Evolutionary conservation across 2,797 vertebrate species (phyloP), one percentile per base, ranked within the genome.

Genomic region (Tiaroga cobitis): DNA sequence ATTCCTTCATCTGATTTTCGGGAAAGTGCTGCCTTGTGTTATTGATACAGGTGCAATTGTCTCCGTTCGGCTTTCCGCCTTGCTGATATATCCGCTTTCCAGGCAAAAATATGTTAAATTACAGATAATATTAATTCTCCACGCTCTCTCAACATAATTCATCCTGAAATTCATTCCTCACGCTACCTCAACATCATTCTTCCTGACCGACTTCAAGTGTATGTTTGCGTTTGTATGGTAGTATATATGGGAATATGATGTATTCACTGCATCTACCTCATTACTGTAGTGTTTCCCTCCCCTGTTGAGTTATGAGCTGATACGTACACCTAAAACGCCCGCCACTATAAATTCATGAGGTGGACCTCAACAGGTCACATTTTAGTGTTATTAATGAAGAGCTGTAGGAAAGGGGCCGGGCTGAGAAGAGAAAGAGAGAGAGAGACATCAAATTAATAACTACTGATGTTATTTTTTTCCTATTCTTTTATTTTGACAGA

Each of bases 401-500:
- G 89, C 89, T 88, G 87, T 51, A 85, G 86, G 81, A 86, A 69
- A 37, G 77, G 59, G 79, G 84, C 87, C 46, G 43, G 79, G 37
- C 70, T 39, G 84, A 88, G 87, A 80, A 43, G 32, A 75, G 39
- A 26, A 81, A 70, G 16, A 72, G 49, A 34, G 56, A 78, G 69
- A 84, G 89, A 94, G 89, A 82, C 89, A 85, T 91, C 89, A 89
- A 87, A 91, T 91, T 92, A 91, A 92, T 92, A 93, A 92, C 88
- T 87, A 70, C 76, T 87, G 63, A 89, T 80, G 78, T 89, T 88
- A 85, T 80, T 85, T 85, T 63, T 80, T 80, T 73, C 67, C 69
- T 72, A 63, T 85, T 79, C 83, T 92, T 92, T 93, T 85, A 80
- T 90, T 92, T 91, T 91, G 90, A 89, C 75, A 72, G 76, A 77